Conservation (phyloP, 2,113 vertebrate genomes). For the Lepus timidus region DNA sequence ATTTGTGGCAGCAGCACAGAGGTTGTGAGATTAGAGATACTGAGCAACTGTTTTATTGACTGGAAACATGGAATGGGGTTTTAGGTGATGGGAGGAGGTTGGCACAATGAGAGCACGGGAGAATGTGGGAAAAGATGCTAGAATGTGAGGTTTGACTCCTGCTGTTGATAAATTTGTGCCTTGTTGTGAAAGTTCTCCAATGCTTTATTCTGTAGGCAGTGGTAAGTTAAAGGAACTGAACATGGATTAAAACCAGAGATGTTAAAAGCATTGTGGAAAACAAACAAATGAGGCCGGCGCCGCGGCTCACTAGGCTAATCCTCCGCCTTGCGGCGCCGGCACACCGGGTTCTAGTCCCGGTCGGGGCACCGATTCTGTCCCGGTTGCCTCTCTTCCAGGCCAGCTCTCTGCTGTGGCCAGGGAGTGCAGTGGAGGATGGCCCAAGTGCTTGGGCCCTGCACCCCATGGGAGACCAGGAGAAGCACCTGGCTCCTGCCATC, state of each 20-base stretch:
- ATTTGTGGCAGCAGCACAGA: background rate
- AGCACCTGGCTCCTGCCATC: too few species aligned
- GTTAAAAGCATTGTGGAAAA: conserved; percentile 18
- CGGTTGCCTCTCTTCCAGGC: too few species aligned
- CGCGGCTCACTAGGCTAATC: too few species aligned
- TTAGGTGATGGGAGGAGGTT: background rate
- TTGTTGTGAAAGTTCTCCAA: background rate
- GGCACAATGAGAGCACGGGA: background rate
- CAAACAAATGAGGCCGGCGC: background rate
- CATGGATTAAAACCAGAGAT: background rate
- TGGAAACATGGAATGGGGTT: background rate
- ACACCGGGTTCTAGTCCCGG: too few species aligned
- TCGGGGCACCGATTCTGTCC: too few species aligned
- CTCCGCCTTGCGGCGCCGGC: too few species aligned
- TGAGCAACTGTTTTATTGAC: background rate
- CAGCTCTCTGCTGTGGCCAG: too few species aligned
- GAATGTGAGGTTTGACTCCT: background rate
- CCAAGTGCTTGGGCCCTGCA: too few species aligned
- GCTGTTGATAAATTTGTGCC: background rate
- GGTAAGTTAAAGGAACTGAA: background rate
- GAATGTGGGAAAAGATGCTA: background rate
- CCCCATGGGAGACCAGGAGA: too few species aligned
- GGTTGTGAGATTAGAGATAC: background rate
- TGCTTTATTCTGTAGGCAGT: background rate
- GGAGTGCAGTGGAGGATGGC: too few species aligned